Base-by-base conservation (phyloP, 2,113 vertebrate genomes). In the Calyptomena viridis region DNA sequence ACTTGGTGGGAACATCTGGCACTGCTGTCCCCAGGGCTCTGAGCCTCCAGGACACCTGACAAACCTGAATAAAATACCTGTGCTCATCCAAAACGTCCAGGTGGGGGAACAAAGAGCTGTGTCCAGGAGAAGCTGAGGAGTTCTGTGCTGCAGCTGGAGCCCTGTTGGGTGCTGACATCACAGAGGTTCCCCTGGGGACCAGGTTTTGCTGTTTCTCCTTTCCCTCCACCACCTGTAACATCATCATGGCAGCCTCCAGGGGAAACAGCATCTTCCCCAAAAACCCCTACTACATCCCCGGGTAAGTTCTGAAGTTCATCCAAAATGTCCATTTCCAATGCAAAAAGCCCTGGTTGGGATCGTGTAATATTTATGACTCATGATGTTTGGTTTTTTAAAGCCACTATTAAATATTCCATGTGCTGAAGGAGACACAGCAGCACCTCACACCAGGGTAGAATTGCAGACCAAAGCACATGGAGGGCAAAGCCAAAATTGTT, bases 51-150 rank as follows among this genome's bases (percentile, higher is more conserved):
- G 44, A 31, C 24, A 2, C 9, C 56, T 49, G 64, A 28, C 3
- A 52, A 15, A 30, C 0, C 0, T 74, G 14, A n/a, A 1, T 3
- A 3, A 46, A 40, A 62, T 27, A 12, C 28, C 46, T 0, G 1
- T 37, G 35, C 56, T 87, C 30, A 1, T 62, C 90, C 87, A 28
- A 35, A 58, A 4, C 28, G 12, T 53, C 50, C 73, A 23, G 68
- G 17, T 44, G 31, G 12, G 52, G 17, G 14, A 3, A 24, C 9
- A 17, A 44, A 20, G 69, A 37, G 25, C 21, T 0, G 0, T 2
- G 4, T 42, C 73, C 60, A 14, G 81, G 37, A 31, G 28, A 16
- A 12, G 35, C 81, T 23, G 74, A 2, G 5, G 9, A 73, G 87
- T 27, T 27, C 28, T 16, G 49, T 39, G 84, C 33, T 55, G 87